Evolutionary conservation across 2,888 invertebrate species (phyloP).

Genomic region (Trachelus iudaicus): DNA sequence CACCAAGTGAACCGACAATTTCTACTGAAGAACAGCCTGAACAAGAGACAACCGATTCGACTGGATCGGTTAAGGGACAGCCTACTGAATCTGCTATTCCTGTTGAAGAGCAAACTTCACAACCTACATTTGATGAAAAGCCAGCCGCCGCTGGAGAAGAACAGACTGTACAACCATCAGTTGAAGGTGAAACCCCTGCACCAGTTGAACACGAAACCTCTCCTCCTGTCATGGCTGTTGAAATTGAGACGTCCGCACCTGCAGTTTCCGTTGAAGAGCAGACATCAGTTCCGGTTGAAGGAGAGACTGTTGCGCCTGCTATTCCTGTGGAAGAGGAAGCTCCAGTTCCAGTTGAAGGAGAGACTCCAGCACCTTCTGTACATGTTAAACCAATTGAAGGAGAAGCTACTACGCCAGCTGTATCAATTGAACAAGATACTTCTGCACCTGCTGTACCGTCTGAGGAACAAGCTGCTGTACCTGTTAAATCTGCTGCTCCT

Average conservation of each 20-base stretch:
- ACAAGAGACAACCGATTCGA: conserved; percentile 4
- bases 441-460: conserved; percentile 11
- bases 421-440: conserved; percentile 12
- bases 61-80: neutral
- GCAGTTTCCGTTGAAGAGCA: conserved; percentile 17
- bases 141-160: conserved; percentile 5
- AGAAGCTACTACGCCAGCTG: conserved; percentile 20
- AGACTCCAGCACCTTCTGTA: neutral
- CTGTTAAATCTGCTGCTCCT: conserved; percentile 2
- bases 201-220: conserved; percentile 5
- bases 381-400: conserved; percentile 16
- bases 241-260: neutral
- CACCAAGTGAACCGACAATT: neutral
- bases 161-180: conserved; percentile 10
- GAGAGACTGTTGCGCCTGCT: conserved; percentile 20
- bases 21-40: conserved; percentile 17
- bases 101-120: conserved; percentile 9
- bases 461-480: neutral
- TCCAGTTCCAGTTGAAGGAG: conserved; percentile 11
- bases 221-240: neutral
- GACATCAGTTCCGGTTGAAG: conserved; percentile 14
- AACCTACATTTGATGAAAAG: conserved; percentile 8
- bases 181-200: conserved; percentile 28
- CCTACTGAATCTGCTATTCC: neutral
- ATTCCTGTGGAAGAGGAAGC: conserved; percentile 15